Percentiles rank a stretch among this genome's conserved stretches.
These are phyloP conservation scores for Lithobates sylvaticus DNA, from an alignment of 2,797 vertebrate genomes.

Conservation along the genomic window DNA sequence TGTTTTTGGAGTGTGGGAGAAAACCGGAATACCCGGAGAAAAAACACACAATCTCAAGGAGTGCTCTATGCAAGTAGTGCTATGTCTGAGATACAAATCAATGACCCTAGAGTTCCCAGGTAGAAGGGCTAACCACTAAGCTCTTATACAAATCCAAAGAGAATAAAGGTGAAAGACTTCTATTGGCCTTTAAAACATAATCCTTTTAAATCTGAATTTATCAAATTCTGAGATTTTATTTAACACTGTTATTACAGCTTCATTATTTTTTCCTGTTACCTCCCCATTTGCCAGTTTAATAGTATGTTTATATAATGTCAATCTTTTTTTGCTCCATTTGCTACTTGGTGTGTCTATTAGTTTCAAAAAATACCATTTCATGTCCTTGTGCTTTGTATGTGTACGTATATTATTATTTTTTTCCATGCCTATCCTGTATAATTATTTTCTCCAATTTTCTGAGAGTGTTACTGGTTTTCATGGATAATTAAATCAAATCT, in stretches of 20 bases:
- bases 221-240: conserved; percentile 67
- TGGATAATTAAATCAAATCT: conserved; percentile 65
- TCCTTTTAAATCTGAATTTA: not conserved
- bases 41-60: too few species aligned
- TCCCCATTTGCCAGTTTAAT: conserved; percentile 56
- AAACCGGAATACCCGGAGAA: too few species aligned
- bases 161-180: not conserved
- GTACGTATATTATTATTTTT: conserved; percentile 65
- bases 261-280: conserved; percentile 73
- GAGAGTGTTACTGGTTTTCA: conserved; percentile 53
- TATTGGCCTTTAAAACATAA: not conserved
- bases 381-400: conserved; percentile 14
- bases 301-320: conserved; percentile 64
- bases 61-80: too few species aligned
- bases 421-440: conserved; percentile 63
- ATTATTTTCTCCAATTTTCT: conserved; percentile 68
- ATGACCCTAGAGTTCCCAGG: too few species aligned
- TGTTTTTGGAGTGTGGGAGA: too few species aligned
- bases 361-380: conserved; percentile 32
- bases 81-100: too few species aligned
- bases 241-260: conserved; percentile 74
- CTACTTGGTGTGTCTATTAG: conserved; percentile 37
- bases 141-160: not conserved
- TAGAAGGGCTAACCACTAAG: too few species aligned
- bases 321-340: conserved; percentile 43